A percentile compares a stretch with the other conserved stretches of the same genome.
These are phyloP conservation scores for Ceratina calcarata DNA, from an alignment of 1,140 invertebrate genomes.

Conservation along the genomic window DNA sequence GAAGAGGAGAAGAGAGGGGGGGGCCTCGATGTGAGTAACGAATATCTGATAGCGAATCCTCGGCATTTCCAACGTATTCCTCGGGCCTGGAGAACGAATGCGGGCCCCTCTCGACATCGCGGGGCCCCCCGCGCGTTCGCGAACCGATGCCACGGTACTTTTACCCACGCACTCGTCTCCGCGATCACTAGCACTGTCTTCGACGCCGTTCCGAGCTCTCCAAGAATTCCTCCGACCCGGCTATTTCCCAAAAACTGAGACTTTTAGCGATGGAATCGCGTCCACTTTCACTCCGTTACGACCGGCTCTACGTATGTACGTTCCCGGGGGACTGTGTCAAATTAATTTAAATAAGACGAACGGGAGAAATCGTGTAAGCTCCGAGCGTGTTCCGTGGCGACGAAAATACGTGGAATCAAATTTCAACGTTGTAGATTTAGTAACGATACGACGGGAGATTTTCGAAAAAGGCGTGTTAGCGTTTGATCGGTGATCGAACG, in stretches of 20 bases:
- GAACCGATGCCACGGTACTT: conserved; percentile 57
- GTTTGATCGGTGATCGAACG: background rate
- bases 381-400: background rate
- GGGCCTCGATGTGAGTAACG: conserved; percentile 67
- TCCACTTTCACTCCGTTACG: too few species aligned
- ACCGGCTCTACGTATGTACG: too few species aligned
- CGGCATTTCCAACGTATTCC: conserved; percentile 67
- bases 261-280: too few species aligned
- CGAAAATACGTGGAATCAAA: background rate
- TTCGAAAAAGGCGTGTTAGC: background rate
- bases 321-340: background rate
- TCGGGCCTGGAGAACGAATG: conserved; percentile 66
- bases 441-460: background rate
- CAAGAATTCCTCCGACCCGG: too few species aligned
- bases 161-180: conserved; percentile 63
- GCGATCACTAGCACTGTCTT: conserved; percentile 37
- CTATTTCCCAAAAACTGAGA: background rate
- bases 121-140: conserved; percentile 60
- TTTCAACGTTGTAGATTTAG: background rate
- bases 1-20: conserved; percentile 40
- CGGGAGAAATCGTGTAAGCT: background rate
- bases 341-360: conserved; percentile 9
- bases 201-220: background rate
- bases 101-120: conserved; percentile 59
- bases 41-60: conserved; percentile 74